phyloP scores from a whole-genome alignment of 2,113 vertebrate species.

The Dipodomys stephensi region DNA sequence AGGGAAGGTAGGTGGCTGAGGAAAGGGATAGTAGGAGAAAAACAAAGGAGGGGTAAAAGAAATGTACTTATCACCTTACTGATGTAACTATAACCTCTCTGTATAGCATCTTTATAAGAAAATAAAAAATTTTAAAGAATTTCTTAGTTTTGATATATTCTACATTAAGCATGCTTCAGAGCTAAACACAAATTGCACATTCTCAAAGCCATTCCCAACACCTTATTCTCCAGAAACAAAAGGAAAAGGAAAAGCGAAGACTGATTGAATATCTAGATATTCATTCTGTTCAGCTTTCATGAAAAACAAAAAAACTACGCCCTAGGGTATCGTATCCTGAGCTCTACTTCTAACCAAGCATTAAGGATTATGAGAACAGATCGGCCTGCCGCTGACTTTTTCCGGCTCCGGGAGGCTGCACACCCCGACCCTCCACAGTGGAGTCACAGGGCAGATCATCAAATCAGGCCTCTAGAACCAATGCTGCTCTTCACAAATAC shows the following conservation, averaged over 20 bases:
- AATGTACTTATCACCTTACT: too few relatives aligned
- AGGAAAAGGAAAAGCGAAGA: not conserved
- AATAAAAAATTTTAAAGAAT: not conserved
- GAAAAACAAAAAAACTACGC: not conserved
- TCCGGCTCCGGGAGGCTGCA: not conserved
- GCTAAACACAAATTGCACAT: not conserved
- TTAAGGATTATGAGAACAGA: not conserved
- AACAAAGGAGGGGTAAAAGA: too few relatives aligned
- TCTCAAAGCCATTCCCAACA: not conserved
- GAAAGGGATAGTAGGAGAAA: too few relatives aligned
- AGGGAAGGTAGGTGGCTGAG: too few relatives aligned
- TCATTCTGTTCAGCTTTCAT: not conserved
- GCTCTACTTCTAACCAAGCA: not conserved
- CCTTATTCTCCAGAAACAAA: not conserved
- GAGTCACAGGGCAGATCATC: not conserved
- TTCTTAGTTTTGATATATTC: not conserved
- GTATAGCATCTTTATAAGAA: not conserved
- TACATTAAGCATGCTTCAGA: slow-evolving; percentile 14
- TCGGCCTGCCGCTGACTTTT: not conserved
- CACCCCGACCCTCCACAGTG: not conserved
- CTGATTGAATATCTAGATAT: not conserved
- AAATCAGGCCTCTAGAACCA: not conserved
- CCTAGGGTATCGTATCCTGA: not conserved
- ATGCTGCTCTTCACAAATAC: too few relatives aligned
- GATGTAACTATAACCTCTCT: too few relatives aligned